A percentile compares a stretch with the other conserved stretches of the same genome.
These are phyloP conservation scores for Neoaliturus tenellus DNA, from an alignment of 2,888 invertebrate genomes.

Conservation along the genomic window DNA sequence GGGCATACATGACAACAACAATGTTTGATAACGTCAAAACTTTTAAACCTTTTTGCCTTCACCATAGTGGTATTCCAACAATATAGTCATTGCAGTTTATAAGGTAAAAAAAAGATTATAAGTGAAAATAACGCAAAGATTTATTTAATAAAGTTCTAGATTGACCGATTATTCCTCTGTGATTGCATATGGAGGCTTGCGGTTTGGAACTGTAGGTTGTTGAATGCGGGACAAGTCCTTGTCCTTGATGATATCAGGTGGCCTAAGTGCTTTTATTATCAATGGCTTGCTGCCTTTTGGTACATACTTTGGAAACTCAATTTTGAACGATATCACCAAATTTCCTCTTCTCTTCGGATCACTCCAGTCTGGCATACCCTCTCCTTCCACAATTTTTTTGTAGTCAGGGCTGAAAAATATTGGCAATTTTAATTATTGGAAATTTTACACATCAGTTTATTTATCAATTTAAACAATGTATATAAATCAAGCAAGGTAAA, in stretches of 20 bases:
- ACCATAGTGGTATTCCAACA: no score
- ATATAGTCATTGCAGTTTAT: no score
- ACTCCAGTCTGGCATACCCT: slow-evolving; percentile 83
- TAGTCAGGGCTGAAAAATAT: slow-evolving; percentile 78
- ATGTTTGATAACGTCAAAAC: no score
- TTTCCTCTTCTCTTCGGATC: slow-evolving; percentile 80
- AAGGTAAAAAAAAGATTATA: no score
- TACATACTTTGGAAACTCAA: slow-evolving; percentile 76
- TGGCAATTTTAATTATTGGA: no score
- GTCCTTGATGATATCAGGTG: neutral
- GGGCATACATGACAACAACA: no score
- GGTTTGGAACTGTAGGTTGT: neutral
- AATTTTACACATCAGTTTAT: no score
- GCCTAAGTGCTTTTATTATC: slow-evolving; percentile 63
- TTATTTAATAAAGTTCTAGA: neutral
- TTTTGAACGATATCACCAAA: slow-evolving; percentile 81
- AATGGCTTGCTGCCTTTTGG: slow-evolving; percentile 73
- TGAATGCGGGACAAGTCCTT: slow-evolving; percentile 18
- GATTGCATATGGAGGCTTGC: neutral
- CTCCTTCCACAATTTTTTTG: slow-evolving; percentile 81
- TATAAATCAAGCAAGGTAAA: no score
- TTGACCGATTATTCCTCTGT: slow-evolving; percentile 10
- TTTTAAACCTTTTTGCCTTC: no score
- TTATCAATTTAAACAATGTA: no score
- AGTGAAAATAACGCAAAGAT: no score